Evolutionary conservation across 2,888 invertebrate species (phyloP).

Genomic region (Drosophila niveifrons): DNA sequence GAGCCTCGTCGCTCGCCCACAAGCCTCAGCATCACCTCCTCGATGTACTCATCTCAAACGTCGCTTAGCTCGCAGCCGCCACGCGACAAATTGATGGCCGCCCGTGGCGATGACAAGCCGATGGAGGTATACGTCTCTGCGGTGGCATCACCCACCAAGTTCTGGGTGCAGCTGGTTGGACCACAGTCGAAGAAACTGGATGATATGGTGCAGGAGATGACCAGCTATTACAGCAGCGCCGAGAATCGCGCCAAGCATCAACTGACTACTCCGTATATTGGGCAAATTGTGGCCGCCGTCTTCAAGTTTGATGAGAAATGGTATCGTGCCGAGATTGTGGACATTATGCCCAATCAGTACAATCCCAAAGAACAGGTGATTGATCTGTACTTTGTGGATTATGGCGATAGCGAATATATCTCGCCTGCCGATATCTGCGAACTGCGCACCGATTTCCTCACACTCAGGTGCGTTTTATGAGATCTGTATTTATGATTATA

Average conservation of each 20-base stretch:
- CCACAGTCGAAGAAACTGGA: slow-evolving; percentile 91
- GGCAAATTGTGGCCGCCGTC: slow-evolving; percentile 94
- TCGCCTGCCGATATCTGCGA: slow-evolving; percentile 89
- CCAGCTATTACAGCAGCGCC: slow-evolving; percentile 90
- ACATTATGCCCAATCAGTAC: slow-evolving; percentile 88
- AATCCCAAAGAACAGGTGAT: slow-evolving; percentile 88
- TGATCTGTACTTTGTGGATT: slow-evolving; percentile 94
- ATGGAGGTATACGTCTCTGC: slow-evolving; percentile 95
- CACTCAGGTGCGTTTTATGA: slow-evolving; percentile 78
- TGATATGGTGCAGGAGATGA: slow-evolving; percentile 92
- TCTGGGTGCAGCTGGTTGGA: slow-evolving; percentile 95
- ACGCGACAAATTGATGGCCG: slow-evolving; percentile 82
- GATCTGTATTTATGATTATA: background rate
- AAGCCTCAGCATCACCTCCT: slow-evolving; percentile 80
- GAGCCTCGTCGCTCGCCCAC: slow-evolving; percentile 86
- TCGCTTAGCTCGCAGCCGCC: slow-evolving; percentile 82
- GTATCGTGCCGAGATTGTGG: slow-evolving; percentile 89
- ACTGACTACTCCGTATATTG: slow-evolving; percentile 87
- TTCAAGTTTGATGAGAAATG: slow-evolving; percentile 93
- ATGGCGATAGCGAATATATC: slow-evolving; percentile 92
- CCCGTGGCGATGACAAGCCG: slow-evolving; percentile 86
- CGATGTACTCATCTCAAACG: slow-evolving; percentile 84
- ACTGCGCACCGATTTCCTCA: slow-evolving; percentile 89
- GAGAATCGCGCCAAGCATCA: slow-evolving; percentile 89
- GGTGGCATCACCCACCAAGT: slow-evolving; percentile 91